Base-by-base conservation (phyloP, 2,797 vertebrate species). In the Schizothorax lantsangensis region DNA sequence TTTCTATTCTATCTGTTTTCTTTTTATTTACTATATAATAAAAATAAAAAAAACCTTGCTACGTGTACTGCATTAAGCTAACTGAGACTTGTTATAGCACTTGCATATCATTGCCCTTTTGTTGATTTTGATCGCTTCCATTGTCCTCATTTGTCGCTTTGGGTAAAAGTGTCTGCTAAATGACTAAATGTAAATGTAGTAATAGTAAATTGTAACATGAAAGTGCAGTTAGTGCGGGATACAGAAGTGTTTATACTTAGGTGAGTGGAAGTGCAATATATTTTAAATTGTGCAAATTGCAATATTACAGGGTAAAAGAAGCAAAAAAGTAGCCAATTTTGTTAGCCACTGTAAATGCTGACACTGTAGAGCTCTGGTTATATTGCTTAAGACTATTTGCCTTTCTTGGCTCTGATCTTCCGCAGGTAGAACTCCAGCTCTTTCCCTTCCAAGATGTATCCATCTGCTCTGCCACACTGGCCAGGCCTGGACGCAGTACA, bases 371-470 rank as follows among this genome's bases (percentile, higher is more conserved):
- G 73, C 30, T 17, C 47, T 52, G 47, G 26, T 36, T 21, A 52
- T 33, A 33, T 30, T 30, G 30, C 30, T 30, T 30, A 30, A 30
- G 30, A 30, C 30, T 30, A 30, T 30, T 30, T 30, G 2, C 96
- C 96, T 94, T 96, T 97, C 88, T 96, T 95, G 90, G 96, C 96
- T 90, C 95, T 96, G 92, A 96, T 97, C 89, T 97, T 97, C 91
- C 95, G 95, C 90, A 96, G 83, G 86, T 96, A 97, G 93, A 96
- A 97, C 85, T 97, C 96, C n/a, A 49, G 45, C 8, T 75, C 73
- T 75, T 75, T 75, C 26, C 8, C 26, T 75, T 74, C 72, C 45
- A 75, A 75, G 15, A 75, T 33, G 73, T 49, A 49, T 52, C 26
- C 8, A 12, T 49, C 45, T 49, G 43, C 72, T 49, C 26, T 19